Conservation (phyloP, 1,140 invertebrate species). For the Diachasmimorpha longicaudata region DNA sequence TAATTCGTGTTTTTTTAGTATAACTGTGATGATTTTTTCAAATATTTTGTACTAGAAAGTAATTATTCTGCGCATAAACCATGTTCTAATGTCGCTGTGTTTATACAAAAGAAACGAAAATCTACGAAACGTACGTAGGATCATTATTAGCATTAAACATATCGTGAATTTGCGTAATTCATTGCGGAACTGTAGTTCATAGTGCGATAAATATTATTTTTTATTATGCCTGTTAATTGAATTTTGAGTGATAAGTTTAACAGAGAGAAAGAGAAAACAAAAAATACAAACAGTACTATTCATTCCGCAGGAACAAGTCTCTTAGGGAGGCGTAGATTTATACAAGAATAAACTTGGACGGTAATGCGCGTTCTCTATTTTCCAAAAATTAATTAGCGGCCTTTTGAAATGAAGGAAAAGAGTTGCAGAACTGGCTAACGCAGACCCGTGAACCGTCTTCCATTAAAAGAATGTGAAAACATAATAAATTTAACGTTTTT, state of each 20-base stretch:
- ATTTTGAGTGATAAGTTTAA: neutral
- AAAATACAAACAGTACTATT: neutral
- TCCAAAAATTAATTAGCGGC: neutral
- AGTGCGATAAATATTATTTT: constrained; percentile 6
- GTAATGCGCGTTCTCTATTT: constrained; percentile 1
- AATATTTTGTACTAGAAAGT: constrained; percentile 52
- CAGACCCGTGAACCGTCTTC: constrained; percentile 27
- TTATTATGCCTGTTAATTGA: neutral
- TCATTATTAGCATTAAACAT: constrained; percentile 31
- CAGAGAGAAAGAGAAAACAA: neutral
- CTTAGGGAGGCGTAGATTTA: neutral
- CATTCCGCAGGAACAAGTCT: neutral
- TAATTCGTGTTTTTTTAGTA: constrained; percentile 44
- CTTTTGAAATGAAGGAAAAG: neutral
- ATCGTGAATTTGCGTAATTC: constrained; percentile 55
- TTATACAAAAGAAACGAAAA: constrained; percentile 40
- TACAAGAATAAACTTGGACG: neutral
- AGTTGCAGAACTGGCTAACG: neutral
- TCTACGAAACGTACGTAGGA: neutral
- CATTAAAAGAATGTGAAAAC: constrained; percentile 17
- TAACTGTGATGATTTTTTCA: constrained; percentile 58
- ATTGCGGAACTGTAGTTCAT: constrained; percentile 36
- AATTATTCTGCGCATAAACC: neutral
- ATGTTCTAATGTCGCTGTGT: constrained; percentile 53
- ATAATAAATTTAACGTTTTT: neutral